Percentiles rank a stretch among this genome's conserved stretches.
Evolutionary conservation across 2,113 vertebrate species (phyloP).

Genomic region (Hyperopisus bebe): DNA sequence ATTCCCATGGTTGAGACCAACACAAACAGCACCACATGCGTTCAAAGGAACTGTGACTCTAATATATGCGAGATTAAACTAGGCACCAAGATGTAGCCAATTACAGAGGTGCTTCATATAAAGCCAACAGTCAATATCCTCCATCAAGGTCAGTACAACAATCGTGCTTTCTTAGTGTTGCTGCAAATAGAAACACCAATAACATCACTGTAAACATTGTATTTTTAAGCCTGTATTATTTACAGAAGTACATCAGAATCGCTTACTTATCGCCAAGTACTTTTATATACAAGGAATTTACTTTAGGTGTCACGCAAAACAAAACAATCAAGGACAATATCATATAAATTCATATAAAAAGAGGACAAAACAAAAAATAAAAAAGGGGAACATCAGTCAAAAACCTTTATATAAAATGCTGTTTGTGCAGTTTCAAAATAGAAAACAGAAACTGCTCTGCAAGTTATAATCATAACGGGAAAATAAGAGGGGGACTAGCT

Average conservation of each 20-base stretch:
- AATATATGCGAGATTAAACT: background rate
- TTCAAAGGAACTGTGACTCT: background rate
- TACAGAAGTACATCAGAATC: background rate
- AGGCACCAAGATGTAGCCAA: background rate
- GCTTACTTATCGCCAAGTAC: background rate
- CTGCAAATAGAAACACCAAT: background rate
- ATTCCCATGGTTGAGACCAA: background rate
- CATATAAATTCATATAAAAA: background rate
- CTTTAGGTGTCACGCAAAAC: background rate
- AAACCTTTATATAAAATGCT: constrained; percentile 9
- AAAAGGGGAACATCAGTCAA: background rate
- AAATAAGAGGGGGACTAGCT: background rate
- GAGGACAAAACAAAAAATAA: background rate
- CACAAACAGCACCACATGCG: background rate
- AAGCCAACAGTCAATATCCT: background rate
- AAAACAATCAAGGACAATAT: background rate
- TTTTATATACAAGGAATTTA: background rate
- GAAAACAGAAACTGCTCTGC: constrained; percentile 4
- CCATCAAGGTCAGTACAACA: background rate
- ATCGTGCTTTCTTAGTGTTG: background rate
- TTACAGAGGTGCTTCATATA: background rate
- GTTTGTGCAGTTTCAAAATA: constrained; percentile 12
- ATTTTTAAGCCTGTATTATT: background rate
- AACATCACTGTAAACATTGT: background rate
- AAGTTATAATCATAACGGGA: background rate